Percentiles rank a stretch among this genome's conserved stretches.
These are phyloP conservation scores for Pyrocephalus nanus DNA, from an alignment of 2,797 vertebrate genomes.

Conservation along the genomic window DNA sequence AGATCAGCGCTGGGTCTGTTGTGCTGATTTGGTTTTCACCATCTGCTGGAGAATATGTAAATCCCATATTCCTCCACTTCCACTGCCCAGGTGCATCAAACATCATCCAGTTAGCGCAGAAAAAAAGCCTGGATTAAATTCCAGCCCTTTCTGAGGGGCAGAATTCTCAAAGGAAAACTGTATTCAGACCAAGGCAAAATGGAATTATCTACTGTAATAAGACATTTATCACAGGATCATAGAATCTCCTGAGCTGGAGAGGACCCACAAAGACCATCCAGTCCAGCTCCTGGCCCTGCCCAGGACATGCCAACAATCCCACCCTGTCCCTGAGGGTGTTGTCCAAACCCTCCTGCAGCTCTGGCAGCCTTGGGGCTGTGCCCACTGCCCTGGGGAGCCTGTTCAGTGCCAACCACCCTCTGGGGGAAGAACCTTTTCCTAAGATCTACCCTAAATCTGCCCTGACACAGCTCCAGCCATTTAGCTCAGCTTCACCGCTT, in stretches of 20 bases:
- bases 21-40: neutral
- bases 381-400: neutral
- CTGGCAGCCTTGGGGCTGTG: neutral
- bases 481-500: neutral
- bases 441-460: fast-evolving
- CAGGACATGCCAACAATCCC: no score
- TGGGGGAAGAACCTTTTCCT: neutral
- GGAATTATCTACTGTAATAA: neutral
- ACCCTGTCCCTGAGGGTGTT: neutral
- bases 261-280: neutral
- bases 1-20: neutral
- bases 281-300: neutral
- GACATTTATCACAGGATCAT: neutral
- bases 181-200: neutral
- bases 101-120: neutral
- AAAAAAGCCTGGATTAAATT: neutral
- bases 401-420: neutral
- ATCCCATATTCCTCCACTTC: neutral
- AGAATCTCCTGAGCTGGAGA: neutral
- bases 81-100: neutral
- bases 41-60: neutral
- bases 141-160: neutral
- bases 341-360: neutral
- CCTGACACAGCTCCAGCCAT: neutral
- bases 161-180: neutral